Percentiles rank a stretch among this genome's conserved stretches.
phyloP scores from a whole-genome alignment of 2,888 invertebrate species.

The Cheilosia variabilis region DNA sequence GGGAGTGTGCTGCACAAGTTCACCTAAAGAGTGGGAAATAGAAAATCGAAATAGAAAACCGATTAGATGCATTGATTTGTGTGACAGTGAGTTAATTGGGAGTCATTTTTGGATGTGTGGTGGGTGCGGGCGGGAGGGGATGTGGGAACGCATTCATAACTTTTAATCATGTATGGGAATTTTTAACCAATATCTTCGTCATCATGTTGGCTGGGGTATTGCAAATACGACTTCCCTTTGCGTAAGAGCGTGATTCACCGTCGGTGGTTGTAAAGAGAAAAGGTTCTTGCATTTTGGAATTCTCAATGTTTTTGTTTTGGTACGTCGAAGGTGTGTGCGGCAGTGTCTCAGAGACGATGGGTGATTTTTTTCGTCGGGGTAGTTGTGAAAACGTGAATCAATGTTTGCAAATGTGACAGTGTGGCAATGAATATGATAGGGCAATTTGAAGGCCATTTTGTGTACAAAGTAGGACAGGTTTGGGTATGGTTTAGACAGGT shows the following conservation, averaged over 20 bases:
- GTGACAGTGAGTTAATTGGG: constrained; percentile 3
- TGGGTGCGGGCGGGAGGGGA: not conserved
- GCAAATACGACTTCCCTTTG: constrained; percentile 23
- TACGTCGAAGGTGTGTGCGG: constrained; percentile 35
- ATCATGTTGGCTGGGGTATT: constrained; percentile 46
- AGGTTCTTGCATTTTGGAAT: constrained; percentile 12
- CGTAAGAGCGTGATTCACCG: constrained; percentile 50
- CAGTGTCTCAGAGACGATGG: not conserved
- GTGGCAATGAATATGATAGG: too few species aligned
- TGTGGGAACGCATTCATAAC: not conserved
- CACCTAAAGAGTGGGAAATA: constrained; percentile 18
- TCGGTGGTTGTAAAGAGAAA: constrained; percentile 2
- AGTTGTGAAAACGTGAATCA: constrained; percentile 25
- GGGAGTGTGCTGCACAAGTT: not conserved
- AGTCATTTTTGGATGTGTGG: not conserved
- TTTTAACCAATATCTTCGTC: constrained; percentile 59
- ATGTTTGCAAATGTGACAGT: constrained; percentile 15
- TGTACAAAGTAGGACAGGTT: not conserved
- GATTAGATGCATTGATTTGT: constrained; percentile 43
- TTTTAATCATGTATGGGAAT: constrained; percentile 37
- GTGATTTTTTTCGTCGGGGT: constrained; percentile 16
- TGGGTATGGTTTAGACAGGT: too few species aligned
- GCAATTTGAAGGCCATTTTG: not conserved
- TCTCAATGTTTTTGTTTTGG: constrained; percentile 3
- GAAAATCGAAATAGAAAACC: constrained; percentile 20